A percentile compares a stretch with the other conserved stretches of the same genome.
These are phyloP conservation scores for Drosophila bocqueti DNA, from an alignment of 1,140 invertebrate genomes.

Conservation along the genomic window DNA sequence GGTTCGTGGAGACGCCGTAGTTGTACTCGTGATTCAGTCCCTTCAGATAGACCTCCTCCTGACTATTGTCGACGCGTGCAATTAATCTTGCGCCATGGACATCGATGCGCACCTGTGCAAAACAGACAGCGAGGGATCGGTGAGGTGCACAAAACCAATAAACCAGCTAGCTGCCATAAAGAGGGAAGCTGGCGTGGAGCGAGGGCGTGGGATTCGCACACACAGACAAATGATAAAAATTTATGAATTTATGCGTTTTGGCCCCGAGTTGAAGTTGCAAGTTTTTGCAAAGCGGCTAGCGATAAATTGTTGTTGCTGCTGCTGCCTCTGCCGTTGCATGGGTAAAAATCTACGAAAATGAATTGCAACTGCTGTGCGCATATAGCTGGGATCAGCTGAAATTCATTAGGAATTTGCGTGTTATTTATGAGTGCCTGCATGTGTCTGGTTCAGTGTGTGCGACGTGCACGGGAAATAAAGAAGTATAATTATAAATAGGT, in stretches of 20 bases:
- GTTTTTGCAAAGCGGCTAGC: constrained; percentile 57
- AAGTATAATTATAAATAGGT: neutral
- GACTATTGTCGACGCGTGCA: constrained; percentile 92
- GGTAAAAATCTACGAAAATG: constrained; percentile 77
- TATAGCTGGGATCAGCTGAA: constrained; percentile 80
- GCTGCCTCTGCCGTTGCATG: constrained; percentile 42
- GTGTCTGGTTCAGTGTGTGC: constrained; percentile 26
- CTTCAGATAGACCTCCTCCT: constrained; percentile 91
- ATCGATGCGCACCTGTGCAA: constrained; percentile 90
- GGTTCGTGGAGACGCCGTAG: constrained; percentile 93
- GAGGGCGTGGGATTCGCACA: constrained; percentile 44
- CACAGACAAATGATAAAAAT: constrained; percentile 81
- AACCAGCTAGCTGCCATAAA: constrained; percentile 60
- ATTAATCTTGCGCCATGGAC: constrained; percentile 92
- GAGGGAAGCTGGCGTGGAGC: constrained; percentile 5
- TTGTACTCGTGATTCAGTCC: constrained; percentile 92
- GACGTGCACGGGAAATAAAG: constrained; percentile 16
- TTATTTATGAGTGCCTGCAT: constrained; percentile 73
- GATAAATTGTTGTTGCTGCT: constrained; percentile 72
- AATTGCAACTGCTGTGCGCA: constrained; percentile 77
- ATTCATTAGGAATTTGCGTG: constrained; percentile 83
- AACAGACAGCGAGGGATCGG: constrained; percentile 42
- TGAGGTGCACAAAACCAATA: constrained; percentile 77
- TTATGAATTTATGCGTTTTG: constrained; percentile 83
- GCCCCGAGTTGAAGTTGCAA: constrained; percentile 74